phyloP scores from a whole-genome alignment of 2,797 vertebrate genomes.

The Danio kyathit region DNA sequence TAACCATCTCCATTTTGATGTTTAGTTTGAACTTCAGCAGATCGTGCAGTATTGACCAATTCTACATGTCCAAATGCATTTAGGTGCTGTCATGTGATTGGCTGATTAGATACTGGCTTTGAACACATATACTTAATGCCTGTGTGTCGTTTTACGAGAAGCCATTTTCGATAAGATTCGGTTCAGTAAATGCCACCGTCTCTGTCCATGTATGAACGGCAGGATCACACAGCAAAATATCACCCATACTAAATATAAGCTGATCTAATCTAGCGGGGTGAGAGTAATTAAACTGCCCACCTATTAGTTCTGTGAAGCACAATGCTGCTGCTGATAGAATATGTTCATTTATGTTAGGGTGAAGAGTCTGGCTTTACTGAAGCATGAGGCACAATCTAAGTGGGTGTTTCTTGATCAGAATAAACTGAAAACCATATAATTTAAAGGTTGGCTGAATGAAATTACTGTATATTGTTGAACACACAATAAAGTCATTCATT shows the following conservation, averaged over 20 bases:
- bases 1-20: too few relatives aligned
- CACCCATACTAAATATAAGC: constrained; percentile 35
- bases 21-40: too few relatives aligned
- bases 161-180: background rate
- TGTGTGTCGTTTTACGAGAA: background rate
- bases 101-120: too few relatives aligned
- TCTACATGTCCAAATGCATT: too few relatives aligned
- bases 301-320: constrained; percentile 21
- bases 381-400: background rate
- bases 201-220: constrained; percentile 17
- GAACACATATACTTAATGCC: too few relatives aligned
- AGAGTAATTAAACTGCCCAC: constrained; percentile 22
- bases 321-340: constrained; percentile 9
- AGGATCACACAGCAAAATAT: constrained; percentile 21
- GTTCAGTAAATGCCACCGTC: constrained; percentile 1
- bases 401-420: background rate
- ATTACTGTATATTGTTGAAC: background rate
- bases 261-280: constrained; percentile 9
- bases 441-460: background rate
- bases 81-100: too few relatives aligned
- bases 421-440: background rate
- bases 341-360: constrained; percentile 1
- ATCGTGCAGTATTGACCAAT: too few relatives aligned
- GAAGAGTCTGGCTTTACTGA: constrained; percentile 8
- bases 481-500: background rate